phyloP scores from a whole-genome alignment of 2,113 vertebrate genomes.

The Malurus cyaneus region DNA sequence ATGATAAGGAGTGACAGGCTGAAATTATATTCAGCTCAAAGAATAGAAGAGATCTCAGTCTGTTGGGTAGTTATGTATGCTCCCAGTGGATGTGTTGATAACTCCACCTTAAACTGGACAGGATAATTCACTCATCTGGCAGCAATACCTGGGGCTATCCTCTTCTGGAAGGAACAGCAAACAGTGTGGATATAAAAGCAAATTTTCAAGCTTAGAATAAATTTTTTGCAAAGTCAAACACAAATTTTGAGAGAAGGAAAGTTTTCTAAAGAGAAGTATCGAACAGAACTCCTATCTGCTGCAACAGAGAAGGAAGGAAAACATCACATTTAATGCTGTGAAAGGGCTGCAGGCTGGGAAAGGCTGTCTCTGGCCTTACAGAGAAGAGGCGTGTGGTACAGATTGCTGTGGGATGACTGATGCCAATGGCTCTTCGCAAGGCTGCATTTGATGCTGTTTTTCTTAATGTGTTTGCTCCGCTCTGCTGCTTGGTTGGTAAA shows the following conservation, averaged over 20 bases:
- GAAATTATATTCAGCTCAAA: constrained; percentile 42
- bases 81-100: constrained; percentile 8
- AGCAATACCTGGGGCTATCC: constrained; percentile 1
- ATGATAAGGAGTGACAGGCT: constrained; percentile 56
- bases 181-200: not conserved
- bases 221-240: not conserved
- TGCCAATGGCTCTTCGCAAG: constrained; percentile 47
- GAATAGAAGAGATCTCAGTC: constrained; percentile 7
- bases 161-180: not conserved
- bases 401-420: constrained; percentile 42
- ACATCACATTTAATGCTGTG: not conserved
- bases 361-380: constrained; percentile 17
- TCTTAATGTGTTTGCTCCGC: constrained; percentile 49
- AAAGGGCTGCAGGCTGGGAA: not conserved
- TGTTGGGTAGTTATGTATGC: not conserved
- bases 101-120: constrained; percentile 44
- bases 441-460: not conserved
- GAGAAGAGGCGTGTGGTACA: constrained; percentile 25
- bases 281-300: not conserved
- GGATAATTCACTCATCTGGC: constrained; percentile 24
- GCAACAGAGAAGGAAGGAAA: not conserved
- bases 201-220: not conserved
- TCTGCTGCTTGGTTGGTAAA: constrained; percentile 54
- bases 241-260: not conserved
- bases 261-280: not conserved